Evolutionary conservation across 2,797 vertebrate species (phyloP).

Genomic region (Scarus forsteni): DNA sequence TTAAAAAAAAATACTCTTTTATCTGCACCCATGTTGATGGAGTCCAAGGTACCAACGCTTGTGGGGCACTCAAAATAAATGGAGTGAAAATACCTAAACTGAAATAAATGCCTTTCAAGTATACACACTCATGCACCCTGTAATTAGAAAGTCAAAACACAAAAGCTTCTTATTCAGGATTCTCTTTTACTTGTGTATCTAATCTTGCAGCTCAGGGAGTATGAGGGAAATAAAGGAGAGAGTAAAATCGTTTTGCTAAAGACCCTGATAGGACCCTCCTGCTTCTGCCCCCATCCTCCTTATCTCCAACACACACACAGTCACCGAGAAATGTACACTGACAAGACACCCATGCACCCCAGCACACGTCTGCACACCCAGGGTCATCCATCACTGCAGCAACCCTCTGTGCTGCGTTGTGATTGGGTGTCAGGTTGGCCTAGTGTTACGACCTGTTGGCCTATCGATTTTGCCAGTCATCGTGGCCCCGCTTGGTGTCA

Average conservation of each 20-base stretch:
- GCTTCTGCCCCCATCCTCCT: slow-evolving; percentile 27
- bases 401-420: slow-evolving; percentile 57
- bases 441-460: slow-evolving; percentile 69
- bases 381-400: slow-evolving; percentile 74
- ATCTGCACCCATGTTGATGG: slow-evolving; percentile 7
- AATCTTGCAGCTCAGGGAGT: not conserved
- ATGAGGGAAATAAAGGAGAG: slow-evolving; percentile 11
- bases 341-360: slow-evolving; percentile 33
- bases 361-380: slow-evolving; percentile 8
- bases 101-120: slow-evolving; percentile 7
- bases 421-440: slow-evolving; percentile 72
- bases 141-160: not conserved
- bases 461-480: slow-evolving; percentile 73
- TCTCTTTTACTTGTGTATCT: not conserved
- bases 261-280: slow-evolving; percentile 36
- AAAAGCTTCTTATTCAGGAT: slow-evolving; percentile 13
- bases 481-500: slow-evolving; percentile 55
- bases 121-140: not conserved
- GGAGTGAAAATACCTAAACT: slow-evolving; percentile 10
- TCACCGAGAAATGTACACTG: slow-evolving; percentile 44
- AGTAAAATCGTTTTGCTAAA: slow-evolving; percentile 49
- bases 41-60: slow-evolving; percentile 3
- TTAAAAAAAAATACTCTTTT: slow-evolving; percentile 16
- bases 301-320: slow-evolving; percentile 56
- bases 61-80: slow-evolving; percentile 29